Evolutionary conservation across 2,888 invertebrate genomes (phyloP), one percentile per base, ranked within the genome.

Genomic region (Lampropteryx suffumata): DNA sequence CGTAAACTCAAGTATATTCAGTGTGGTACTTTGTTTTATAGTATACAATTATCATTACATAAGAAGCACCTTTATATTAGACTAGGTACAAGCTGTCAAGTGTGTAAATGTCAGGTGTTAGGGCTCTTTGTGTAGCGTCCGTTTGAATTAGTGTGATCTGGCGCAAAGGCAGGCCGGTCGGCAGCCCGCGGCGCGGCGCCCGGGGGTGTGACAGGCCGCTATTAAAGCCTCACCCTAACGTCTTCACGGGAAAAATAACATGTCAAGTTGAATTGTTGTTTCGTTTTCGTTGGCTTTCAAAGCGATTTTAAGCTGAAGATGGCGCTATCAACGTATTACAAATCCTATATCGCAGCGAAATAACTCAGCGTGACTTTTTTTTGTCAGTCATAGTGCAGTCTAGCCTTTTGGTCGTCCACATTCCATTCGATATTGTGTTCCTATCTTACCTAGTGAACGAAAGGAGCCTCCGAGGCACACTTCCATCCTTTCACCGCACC

Each of bases 61-160:
- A n/a, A n/a, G n/a, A n/a, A n/a, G n/a, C n/a, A n/a, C n/a, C n/a
- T n/a, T n/a, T n/a, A n/a, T n/a, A n/a, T n/a, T n/a, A n/a, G n/a
- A 33, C 21, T 21, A 13, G 21, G 13, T 26, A 33, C 21, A 30
- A 13, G 12, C 37, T 17, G 39, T 39, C 46, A 21, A 21, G 46
- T 39, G 46, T 47, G 37, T 27, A 8, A 29, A 34, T 42, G 42
- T 49, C 49, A 49, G 49, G 42, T 42, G 49, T 14, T 29, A 24
- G 30, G 29, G 47, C 43, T 35, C 52, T 47, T 52, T 47, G 52
- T 52, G 45, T 29, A 29, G 12, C 34, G 46, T 52, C 52, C 39
- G 48, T 32, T 41, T 32, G 48, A 36, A 33, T 35, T 24, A 44
- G 26, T 21, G 40, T 32, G 52, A 52, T 39, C 40, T 21, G 52